Evolutionary conservation across 2,888 invertebrate species (phyloP), one percentile per base, ranked within the genome.

Genomic region (Conomelus anceps): DNA sequence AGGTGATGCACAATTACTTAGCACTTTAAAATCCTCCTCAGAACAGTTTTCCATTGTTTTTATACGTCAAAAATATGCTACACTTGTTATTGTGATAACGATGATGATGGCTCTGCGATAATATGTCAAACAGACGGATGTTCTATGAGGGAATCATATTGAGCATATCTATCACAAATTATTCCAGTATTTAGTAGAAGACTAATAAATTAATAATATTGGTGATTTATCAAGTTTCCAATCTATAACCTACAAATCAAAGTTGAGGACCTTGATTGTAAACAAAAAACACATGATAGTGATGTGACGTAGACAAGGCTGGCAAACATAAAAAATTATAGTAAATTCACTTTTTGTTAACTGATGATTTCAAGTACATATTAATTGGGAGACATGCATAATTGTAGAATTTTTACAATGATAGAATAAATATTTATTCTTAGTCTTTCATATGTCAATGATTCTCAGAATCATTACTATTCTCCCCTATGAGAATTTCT

Each of bases 1-100:
- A 87, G 94, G 94, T 24, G 94, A 94, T 95, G 95, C 95, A 89
- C 93, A 92, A 91, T 93, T 92, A 22, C 23, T 84, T 20, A 90
- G 34, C n/a, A 88, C 41, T 86, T 89, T n/a, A n/a, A 88, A 63
- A n/a, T 90, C 89, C 86, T 89, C 89, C 17, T 90, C 22, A 26
- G 34, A 24, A 86, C 23, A 84, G 13, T 86, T 29, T 22, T 22
- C 22, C 22, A 86, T 86, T 3, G 63, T n/a, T 63, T n/a, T n/a
- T n/a, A n/a, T n/a, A n/a, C n/a, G n/a, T n/a, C n/a, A n/a, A n/a
- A n/a, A n/a, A n/a, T n/a, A n/a, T n/a, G n/a, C n/a, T n/a, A n/a
- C n/a, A n/a, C n/a, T n/a, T n/a, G n/a, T n/a, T n/a, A n/a, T n/a
- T n/a, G n/a, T n/a, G n/a, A 26, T 26, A 26, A 26, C 26, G 11